phyloP scores from a whole-genome alignment of 2,113 vertebrate genomes.

The Hystrix brachyura region DNA sequence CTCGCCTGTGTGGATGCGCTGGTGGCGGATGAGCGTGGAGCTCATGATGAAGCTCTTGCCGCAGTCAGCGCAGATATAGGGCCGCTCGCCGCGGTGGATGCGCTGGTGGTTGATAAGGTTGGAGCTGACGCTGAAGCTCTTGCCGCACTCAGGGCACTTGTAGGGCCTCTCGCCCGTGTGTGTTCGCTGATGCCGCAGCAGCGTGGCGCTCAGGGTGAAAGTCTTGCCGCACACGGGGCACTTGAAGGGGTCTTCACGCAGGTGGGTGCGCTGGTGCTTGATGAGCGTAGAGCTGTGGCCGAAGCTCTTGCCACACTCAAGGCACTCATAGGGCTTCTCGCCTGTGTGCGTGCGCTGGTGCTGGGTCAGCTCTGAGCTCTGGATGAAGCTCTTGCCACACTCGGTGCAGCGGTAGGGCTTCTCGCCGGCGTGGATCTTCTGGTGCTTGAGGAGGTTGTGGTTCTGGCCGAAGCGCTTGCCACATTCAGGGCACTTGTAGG shows the following conservation, averaged over 20 bases:
- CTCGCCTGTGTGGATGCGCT: slow-evolving; percentile 85
- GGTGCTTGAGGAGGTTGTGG: slow-evolving; percentile 85
- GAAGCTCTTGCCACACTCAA: slow-evolving; percentile 84
- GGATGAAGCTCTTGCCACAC: slow-evolving; percentile 85
- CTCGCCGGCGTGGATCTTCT: slow-evolving; percentile 84
- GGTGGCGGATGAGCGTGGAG: slow-evolving; percentile 84
- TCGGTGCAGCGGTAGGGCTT: slow-evolving; percentile 84
- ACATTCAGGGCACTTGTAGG: slow-evolving; percentile 83
- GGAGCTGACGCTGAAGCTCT: slow-evolving; percentile 84
- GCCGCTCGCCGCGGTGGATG: slow-evolving; percentile 83
- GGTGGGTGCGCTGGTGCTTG: slow-evolving; percentile 85
- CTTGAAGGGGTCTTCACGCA: slow-evolving; percentile 84
- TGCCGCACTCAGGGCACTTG: slow-evolving; percentile 83
- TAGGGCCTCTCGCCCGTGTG: slow-evolving; percentile 84
- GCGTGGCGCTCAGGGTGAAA: slow-evolving; percentile 83
- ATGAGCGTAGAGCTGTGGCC: slow-evolving; percentile 85
- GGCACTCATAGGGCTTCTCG: slow-evolving; percentile 84
- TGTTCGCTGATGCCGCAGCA: slow-evolving; percentile 84
- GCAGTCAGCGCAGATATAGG: slow-evolving; percentile 83
- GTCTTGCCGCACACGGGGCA: slow-evolving; percentile 83
- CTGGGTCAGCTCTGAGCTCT: slow-evolving; percentile 84
- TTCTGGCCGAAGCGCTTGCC: slow-evolving; percentile 85
- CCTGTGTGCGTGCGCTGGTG: slow-evolving; percentile 84
- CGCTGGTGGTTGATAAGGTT: slow-evolving; percentile 86
- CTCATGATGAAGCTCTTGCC: slow-evolving; percentile 86